Conservation (phyloP, 2,797 vertebrate genomes). For the Scleropages formosus region DNA sequence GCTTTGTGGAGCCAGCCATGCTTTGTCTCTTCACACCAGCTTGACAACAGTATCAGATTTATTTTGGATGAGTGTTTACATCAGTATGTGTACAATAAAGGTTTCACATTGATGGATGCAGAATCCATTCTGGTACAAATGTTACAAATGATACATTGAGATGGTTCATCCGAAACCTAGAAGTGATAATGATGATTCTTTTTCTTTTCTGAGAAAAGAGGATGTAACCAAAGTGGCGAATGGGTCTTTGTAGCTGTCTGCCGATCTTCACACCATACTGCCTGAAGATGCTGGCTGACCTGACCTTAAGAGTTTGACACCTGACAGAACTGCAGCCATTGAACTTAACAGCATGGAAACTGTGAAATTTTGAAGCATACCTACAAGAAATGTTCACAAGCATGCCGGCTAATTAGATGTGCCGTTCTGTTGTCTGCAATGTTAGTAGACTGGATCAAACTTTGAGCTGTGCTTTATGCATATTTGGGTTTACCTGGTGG, state of each 20-base stretch:
- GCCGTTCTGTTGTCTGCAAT: not conserved
- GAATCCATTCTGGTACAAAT: not conserved
- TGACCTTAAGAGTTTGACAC: not conserved
- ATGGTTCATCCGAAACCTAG: not conserved
- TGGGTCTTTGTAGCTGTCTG: not conserved
- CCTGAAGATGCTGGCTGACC: not conserved
- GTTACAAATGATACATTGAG: not conserved
- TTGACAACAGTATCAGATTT: conserved; percentile 45
- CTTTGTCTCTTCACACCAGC: conserved; percentile 47
- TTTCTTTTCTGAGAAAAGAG: not conserved
- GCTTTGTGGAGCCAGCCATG: conserved; percentile 45
- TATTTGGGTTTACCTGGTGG: not conserved
- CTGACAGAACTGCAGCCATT: not conserved
- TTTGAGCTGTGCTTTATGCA: not conserved
- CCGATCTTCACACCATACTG: not conserved
- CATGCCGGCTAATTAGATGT: not conserved
- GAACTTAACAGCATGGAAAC: conserved; percentile 1
- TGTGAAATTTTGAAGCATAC: no score
- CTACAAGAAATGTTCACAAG: no score
- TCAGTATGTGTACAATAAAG: not conserved
- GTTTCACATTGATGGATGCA: not conserved
- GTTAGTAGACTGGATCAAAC: not conserved
- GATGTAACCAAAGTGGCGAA: not conserved
- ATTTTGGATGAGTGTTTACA: conserved; percentile 48
- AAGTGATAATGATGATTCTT: not conserved